These are phyloP conservation scores for Oxycera nigricornis DNA, from an alignment of 2,888 invertebrate genomes.

Conservation along the genomic window DNA sequence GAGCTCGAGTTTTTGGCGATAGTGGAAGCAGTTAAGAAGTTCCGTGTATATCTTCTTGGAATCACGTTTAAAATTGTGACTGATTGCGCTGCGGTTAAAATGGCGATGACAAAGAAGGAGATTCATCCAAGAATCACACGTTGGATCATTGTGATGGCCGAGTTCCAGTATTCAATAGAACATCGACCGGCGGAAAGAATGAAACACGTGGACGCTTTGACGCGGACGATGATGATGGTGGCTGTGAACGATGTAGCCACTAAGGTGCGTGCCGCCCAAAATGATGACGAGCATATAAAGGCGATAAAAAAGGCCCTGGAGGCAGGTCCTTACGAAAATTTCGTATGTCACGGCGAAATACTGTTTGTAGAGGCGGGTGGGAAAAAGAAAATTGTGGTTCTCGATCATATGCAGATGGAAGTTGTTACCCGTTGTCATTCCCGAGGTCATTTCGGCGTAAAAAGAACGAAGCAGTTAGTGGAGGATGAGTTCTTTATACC, in stretches of 20 bases:
- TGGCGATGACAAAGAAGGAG: slow-evolving; percentile 35
- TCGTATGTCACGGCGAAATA: no score
- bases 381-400: not conserved
- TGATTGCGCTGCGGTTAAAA: slow-evolving; percentile 42
- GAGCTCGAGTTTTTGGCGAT: slow-evolving; percentile 48
- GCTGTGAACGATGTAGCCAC: not conserved
- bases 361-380: not conserved
- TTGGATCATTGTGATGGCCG: not conserved
- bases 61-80: slow-evolving; percentile 31
- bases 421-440: not conserved
- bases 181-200: not conserved
- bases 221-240: not conserved
- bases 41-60: slow-evolving; percentile 47
- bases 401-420: not conserved
- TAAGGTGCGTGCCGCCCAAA: not conserved
- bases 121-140: slow-evolving; percentile 28
- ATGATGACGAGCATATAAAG: not conserved
- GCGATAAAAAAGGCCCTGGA: not conserved
- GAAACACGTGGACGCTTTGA: not conserved
- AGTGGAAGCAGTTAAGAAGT: slow-evolving; percentile 46
- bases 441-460: no score
- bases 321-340: no score
- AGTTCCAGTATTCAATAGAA: not conserved
- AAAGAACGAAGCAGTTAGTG: slow-evolving; percentile 7
- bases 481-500: slow-evolving; percentile 8